Evolutionary conservation across 2,797 vertebrate species (phyloP).

Genomic region (Crocidura indochinensis): DNA sequence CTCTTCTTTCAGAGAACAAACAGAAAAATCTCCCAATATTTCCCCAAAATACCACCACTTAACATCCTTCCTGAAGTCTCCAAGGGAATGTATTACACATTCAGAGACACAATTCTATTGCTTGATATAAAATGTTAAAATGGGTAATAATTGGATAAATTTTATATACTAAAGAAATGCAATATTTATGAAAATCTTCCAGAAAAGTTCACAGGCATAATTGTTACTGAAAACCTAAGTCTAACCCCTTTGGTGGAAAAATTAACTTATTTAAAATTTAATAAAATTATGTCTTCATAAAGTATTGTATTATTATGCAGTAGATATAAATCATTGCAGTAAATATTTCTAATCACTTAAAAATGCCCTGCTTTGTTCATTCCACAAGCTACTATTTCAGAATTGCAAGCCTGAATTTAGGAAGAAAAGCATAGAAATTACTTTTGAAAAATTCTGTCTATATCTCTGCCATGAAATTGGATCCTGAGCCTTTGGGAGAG

Average conservation of each 20-base stretch:
- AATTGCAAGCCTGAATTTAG: conserved; percentile 39
- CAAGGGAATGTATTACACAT: too few relatives aligned
- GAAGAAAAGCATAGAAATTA: neutral
- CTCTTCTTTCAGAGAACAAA: too few relatives aligned
- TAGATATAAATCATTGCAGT: conserved; percentile 52
- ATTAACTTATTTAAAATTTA: conserved; percentile 52
- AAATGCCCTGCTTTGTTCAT: conserved; percentile 63
- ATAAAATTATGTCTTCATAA: conserved; percentile 51
- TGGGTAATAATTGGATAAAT: conserved; percentile 46
- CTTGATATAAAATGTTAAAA: conserved; percentile 47
- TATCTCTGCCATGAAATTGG: neutral
- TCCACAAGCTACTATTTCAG: conserved; percentile 16
- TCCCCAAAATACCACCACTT: too few relatives aligned
- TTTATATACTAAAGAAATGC: conserved; percentile 54
- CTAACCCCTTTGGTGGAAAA: conserved; percentile 36
- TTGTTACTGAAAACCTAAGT: conserved; percentile 51
- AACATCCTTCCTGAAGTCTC: too few relatives aligned
- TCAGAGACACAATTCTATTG: neutral
- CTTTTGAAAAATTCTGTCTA: neutral
- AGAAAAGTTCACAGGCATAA: conserved; percentile 52
- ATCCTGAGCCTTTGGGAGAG: neutral
- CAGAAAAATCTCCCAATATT: too few relatives aligned
- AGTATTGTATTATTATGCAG: conserved; percentile 62
- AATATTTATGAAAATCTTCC: conserved; percentile 64
- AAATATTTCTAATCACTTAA: conserved; percentile 37